Conservation (phyloP, 2,888 invertebrate species). For the Orthonychiurus folsomi region DNA sequence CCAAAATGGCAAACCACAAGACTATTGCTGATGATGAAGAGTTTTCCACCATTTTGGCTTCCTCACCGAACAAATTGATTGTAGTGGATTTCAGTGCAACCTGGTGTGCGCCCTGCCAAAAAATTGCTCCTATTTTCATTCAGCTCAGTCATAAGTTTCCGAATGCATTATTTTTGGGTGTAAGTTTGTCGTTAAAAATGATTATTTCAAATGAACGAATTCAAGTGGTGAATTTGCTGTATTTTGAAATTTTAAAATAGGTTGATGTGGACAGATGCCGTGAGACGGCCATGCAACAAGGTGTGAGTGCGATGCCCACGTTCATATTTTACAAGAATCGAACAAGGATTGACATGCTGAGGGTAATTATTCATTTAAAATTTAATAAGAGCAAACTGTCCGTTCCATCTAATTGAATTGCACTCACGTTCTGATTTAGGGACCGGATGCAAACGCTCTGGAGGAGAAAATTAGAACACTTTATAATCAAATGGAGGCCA, state of each 20-base stretch:
- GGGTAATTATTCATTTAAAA: conserved; percentile 47
- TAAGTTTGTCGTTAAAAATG: conserved; percentile 14
- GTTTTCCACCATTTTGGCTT: conserved; percentile 75
- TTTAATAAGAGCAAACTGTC: neutral
- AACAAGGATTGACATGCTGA: conserved; percentile 41
- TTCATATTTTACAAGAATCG: conserved; percentile 84
- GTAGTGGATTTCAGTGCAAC: conserved; percentile 91
- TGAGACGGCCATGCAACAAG: conserved; percentile 76
- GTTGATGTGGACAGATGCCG: conserved; percentile 91
- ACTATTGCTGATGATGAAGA: conserved; percentile 63
- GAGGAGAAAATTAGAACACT: conserved; percentile 84
- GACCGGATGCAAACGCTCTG: conserved; percentile 70
- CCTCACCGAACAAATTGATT: conserved; percentile 77
- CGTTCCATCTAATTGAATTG: neutral
- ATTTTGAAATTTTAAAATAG: conserved; percentile 54
- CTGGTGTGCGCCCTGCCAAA: conserved; percentile 96
- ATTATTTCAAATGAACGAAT: neutral
- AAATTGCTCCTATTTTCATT: conserved; percentile 86
- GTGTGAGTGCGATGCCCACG: conserved; percentile 95
- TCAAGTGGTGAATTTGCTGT: neutral
- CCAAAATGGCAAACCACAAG: conserved; percentile 36
- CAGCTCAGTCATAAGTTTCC: conserved; percentile 78
- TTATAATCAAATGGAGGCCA: conserved; percentile 56
- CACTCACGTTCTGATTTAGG: conserved; percentile 53
- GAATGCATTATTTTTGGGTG: conserved; percentile 65